A percentile compares a stretch with the other conserved stretches of the same genome.
These are phyloP conservation scores for Varanus komodoensis DNA, from an alignment of 2,113 vertebrate genomes.

Conservation along the genomic window DNA sequence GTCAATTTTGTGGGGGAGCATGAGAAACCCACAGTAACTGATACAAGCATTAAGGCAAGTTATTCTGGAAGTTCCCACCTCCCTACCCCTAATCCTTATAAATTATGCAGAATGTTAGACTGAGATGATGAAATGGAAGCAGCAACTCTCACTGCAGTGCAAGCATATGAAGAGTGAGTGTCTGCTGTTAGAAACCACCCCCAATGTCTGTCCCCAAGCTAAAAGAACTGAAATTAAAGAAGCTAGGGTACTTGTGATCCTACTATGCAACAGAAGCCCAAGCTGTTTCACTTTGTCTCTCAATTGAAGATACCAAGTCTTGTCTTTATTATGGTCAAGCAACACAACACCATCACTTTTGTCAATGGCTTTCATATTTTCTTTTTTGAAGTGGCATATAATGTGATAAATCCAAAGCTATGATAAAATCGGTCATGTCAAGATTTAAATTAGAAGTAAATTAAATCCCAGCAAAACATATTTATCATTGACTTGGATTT, in stretches of 20 bases:
- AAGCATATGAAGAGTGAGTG: slow-evolving; percentile 14
- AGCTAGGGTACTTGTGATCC: slow-evolving; percentile 28
- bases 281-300: neutral
- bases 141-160: slow-evolving; percentile 30
- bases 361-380: slow-evolving; percentile 53
- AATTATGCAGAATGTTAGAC: neutral
- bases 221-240: slow-evolving; percentile 30
- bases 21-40: neutral
- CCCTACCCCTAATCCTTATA: no score
- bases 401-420: slow-evolving; percentile 50
- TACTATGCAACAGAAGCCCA: slow-evolving; percentile 23
- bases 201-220: neutral
- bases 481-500: slow-evolving; percentile 11
- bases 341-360: neutral
- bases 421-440: slow-evolving; percentile 55
- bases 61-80: neutral
- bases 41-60: slow-evolving; percentile 7
- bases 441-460: slow-evolving; percentile 59
- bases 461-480: neutral
- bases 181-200: slow-evolving; percentile 33
- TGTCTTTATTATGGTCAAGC: neutral
- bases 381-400: slow-evolving; percentile 22
- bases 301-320: neutral
- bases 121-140: neutral
- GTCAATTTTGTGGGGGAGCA: neutral